Conservation (phyloP, 1,140 invertebrate species). For the Ips nitidus region DNA sequence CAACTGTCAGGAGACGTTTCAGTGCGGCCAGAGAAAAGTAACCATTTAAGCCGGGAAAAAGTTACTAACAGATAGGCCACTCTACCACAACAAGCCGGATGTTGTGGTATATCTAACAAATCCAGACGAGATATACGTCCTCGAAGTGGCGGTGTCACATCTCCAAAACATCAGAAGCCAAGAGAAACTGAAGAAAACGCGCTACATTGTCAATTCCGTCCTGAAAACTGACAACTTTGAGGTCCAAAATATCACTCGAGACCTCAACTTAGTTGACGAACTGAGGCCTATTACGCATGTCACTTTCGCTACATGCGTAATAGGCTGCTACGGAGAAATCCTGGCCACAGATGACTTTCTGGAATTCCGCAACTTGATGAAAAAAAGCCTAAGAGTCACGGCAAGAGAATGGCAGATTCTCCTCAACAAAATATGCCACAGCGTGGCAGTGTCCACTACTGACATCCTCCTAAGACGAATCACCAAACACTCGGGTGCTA, state of each 20-base stretch:
- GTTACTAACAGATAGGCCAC: constrained; percentile 12
- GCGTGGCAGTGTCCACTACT: not conserved
- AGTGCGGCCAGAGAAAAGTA: not conserved
- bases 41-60: not conserved
- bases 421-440: constrained; percentile 1
- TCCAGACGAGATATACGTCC: constrained; percentile 14
- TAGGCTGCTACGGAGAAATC: constrained; percentile 22
- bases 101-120: not conserved
- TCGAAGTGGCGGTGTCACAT: constrained; percentile 12
- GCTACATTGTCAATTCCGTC: not conserved
- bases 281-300: constrained; percentile 3
- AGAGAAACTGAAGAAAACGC: not conserved
- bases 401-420: not conserved
- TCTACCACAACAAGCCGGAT: too few relatives aligned
- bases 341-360: constrained; percentile 9
- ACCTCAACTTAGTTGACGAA: constrained; percentile 16
- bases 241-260: constrained; percentile 4
- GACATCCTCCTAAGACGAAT: constrained; percentile 8
- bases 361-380: constrained; percentile 1
- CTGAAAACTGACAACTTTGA: constrained; percentile 11
- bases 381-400: not conserved
- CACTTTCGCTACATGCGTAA: constrained; percentile 22
- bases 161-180: constrained; percentile 20
- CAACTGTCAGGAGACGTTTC: constrained; percentile 3
- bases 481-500: not conserved